phyloP scores from a whole-genome alignment of 2,888 invertebrate species.

The Drosophila niveifrons region DNA sequence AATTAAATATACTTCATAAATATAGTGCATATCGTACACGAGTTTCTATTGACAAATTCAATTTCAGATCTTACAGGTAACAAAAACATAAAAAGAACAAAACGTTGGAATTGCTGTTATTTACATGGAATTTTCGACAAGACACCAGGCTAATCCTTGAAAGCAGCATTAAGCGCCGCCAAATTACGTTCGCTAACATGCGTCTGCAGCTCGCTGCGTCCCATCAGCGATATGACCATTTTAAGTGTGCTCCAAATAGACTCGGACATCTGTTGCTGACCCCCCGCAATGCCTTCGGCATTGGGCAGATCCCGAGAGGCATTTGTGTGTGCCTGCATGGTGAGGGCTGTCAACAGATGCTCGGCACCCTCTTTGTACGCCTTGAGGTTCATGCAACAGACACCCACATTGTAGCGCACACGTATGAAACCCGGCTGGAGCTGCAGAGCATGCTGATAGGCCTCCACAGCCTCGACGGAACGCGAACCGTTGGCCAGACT shows the following conservation, averaged over 20 bases:
- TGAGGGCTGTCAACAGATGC: slow-evolving; percentile 96
- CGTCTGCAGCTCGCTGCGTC: slow-evolving; percentile 88
- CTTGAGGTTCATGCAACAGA: slow-evolving; percentile 98
- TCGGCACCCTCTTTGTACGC: slow-evolving; percentile 98
- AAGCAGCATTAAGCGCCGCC: slow-evolving; percentile 87
- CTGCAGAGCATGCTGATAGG: slow-evolving; percentile 96
- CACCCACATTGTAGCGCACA: slow-evolving; percentile 98
- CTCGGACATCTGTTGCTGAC: slow-evolving; percentile 90
- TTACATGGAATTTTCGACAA: slow-evolving; percentile 11
- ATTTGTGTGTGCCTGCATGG: slow-evolving; percentile 91
- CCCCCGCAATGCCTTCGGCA: slow-evolving; percentile 84
- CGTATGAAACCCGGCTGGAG: slow-evolving; percentile 98
- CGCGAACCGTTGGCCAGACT: slow-evolving; percentile 97
- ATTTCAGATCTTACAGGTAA: slow-evolving; percentile 17
- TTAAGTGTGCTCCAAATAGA: slow-evolving; percentile 97
- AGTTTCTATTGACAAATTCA: neutral
- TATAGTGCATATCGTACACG: no score
- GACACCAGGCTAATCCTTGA: slow-evolving; percentile 75
- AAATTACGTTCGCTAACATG: slow-evolving; percentile 88
- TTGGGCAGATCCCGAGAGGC: slow-evolving; percentile 87
- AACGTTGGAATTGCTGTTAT: slow-evolving; percentile 33
- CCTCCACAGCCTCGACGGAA: slow-evolving; percentile 98
- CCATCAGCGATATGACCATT: slow-evolving; percentile 94
- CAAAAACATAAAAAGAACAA: slow-evolving; percentile 28
- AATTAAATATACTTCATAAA: slow-evolving; percentile 8